Conservation (phyloP, 2,113 vertebrate genomes). For the Paraplagusia blochii region DNA sequence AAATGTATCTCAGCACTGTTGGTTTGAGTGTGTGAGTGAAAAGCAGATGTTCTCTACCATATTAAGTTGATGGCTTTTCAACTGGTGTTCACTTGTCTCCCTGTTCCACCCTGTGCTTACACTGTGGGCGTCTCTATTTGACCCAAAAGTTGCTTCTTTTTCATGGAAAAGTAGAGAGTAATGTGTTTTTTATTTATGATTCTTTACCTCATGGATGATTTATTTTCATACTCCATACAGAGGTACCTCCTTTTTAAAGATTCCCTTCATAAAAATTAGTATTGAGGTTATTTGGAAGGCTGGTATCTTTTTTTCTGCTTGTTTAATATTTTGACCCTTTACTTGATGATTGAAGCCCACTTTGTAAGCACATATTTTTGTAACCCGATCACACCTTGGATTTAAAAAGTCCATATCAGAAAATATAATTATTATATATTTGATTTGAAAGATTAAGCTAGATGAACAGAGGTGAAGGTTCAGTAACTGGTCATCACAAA, state of each 20-base stretch:
- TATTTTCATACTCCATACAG: background rate
- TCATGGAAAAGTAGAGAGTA: conserved; percentile 78
- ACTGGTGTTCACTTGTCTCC: conserved; percentile 83
- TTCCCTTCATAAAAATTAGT: background rate
- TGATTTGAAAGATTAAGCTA: conserved; percentile 72
- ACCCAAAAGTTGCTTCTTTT: conserved; percentile 47
- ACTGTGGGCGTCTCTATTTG: conserved; percentile 78
- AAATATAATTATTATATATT: conserved; percentile 41
- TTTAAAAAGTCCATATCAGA: conserved; percentile 64
- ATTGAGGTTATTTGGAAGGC: too few species aligned
- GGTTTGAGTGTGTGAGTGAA: conserved; percentile 99
- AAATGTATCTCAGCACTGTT: conserved; percentile 97
- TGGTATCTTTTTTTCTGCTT: too few species aligned
- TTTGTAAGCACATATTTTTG: conserved; percentile 87
- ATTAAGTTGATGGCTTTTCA: conserved; percentile 86
- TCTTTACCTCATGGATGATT: conserved; percentile 9
- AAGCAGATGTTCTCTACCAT: conserved; percentile 92
- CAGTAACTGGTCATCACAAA: conserved; percentile 80
- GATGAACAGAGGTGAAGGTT: conserved; percentile 82
- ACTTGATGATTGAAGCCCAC: conserved; percentile 56
- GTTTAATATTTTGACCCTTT: background rate
- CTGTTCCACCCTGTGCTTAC: conserved; percentile 82
- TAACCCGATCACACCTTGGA: conserved; percentile 54
- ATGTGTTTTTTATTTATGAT: conserved; percentile 11
- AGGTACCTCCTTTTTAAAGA: conserved; percentile 20